phyloP scores from a whole-genome alignment of 2,888 invertebrate species.

The Dorcus hopei region DNA sequence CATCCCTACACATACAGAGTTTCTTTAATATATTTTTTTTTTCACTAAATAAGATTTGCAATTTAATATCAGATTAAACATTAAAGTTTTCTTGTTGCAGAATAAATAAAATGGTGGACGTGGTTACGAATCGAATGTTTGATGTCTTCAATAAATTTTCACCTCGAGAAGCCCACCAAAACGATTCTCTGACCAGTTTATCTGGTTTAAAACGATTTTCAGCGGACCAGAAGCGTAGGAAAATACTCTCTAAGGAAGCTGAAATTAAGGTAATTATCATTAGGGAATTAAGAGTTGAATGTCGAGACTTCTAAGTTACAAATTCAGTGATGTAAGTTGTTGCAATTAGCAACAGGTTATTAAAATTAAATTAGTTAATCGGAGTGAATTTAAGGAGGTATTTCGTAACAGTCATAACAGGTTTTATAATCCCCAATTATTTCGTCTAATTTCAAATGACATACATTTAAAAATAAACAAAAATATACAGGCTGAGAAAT shows the following conservation, averaged over 20 bases:
- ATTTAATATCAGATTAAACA: not conserved
- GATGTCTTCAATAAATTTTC: conserved; percentile 54
- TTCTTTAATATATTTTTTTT: too few relatives aligned
- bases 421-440: too few relatives aligned
- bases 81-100: conserved; percentile 37
- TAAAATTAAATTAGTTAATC: too few relatives aligned
- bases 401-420: too few relatives aligned
- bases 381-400: too few relatives aligned
- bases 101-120: conserved; percentile 58
- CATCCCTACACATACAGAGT: too few relatives aligned
- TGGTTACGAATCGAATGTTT: conserved; percentile 54
- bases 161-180: conserved; percentile 41
- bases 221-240: conserved; percentile 37
- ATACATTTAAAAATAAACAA: too few relatives aligned
- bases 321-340: too few relatives aligned
- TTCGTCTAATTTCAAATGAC: too few relatives aligned
- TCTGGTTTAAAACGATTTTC: conserved; percentile 42
- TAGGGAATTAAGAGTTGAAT: conserved; percentile 32
- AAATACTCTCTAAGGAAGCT: conserved; percentile 36
- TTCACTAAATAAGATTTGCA: too few relatives aligned
- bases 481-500: too few relatives aligned
- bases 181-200: conserved; percentile 41
- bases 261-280: conserved; percentile 35
- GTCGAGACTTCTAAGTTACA: not conserved
- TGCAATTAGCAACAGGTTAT: too few relatives aligned